Conservation (phyloP, 1,140 invertebrate species). For the Bombus ignitus region DNA sequence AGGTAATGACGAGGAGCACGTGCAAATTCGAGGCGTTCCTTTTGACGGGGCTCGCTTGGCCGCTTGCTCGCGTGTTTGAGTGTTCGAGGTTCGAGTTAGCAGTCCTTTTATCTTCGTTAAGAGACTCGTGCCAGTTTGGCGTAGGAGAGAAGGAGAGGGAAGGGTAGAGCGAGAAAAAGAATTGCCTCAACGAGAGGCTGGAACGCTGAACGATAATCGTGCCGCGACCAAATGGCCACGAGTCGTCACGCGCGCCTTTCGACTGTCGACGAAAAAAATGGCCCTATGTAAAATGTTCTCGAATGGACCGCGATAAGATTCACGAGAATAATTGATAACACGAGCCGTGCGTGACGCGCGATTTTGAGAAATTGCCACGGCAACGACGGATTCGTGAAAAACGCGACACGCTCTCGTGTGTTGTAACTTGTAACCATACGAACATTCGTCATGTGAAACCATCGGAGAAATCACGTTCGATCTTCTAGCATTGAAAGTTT, state of each 20-base stretch:
- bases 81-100: conserved; percentile 36
- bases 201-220: conserved; percentile 52
- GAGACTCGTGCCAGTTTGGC: conserved; percentile 32
- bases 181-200: conserved; percentile 9
- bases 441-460: not conserved
- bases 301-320: conserved; percentile 19
- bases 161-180: conserved; percentile 8
- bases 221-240: conserved; percentile 3
- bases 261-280: not conserved
- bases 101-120: conserved; percentile 54
- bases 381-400: not conserved
- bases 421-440: not conserved
- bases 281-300: not conserved
- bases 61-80: conserved; percentile 35
- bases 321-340: conserved; percentile 41
- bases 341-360: not conserved
- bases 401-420: not conserved
- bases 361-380: conserved; percentile 26
- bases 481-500: not conserved
- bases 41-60: conserved; percentile 18
- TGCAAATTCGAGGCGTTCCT: conserved; percentile 47
- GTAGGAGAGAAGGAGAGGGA: not conserved
- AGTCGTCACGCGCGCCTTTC: conserved; percentile 23
- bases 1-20: conserved; percentile 27
- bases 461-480: conserved; percentile 6